phyloP scores from a whole-genome alignment of 92 coral and sea anemone genomes.

The Epizoanthus fatuus region DNA sequence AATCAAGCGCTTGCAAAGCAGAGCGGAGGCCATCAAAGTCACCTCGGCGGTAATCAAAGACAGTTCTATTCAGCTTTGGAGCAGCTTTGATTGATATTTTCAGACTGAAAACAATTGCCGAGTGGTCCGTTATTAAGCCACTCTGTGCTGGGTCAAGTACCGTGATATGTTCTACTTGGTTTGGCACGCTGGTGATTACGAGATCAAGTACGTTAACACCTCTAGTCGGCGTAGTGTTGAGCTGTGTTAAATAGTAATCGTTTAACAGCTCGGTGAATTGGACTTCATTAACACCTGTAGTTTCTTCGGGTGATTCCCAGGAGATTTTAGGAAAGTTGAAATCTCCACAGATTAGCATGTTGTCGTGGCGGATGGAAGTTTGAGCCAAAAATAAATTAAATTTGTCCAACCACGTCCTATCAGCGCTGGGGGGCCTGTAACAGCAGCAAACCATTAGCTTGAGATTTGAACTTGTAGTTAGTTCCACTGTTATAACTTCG shows the following conservation, averaged over 20 bases:
- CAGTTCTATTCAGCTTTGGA: slow-evolving; percentile 41
- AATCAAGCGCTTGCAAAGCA: slow-evolving; percentile 31
- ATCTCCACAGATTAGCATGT: slow-evolving; percentile 45
- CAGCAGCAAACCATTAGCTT: slow-evolving; percentile 46
- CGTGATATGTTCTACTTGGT: slow-evolving; percentile 31
- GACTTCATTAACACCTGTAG: slow-evolving; percentile 49
- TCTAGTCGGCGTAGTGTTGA: slow-evolving; percentile 44
- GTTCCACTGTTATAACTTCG: too few species aligned
- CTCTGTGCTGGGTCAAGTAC: slow-evolving; percentile 33
- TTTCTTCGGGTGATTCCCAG: slow-evolving; percentile 47
- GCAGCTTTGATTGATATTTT: slow-evolving; percentile 51
- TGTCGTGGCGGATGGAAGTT: slow-evolving; percentile 27
- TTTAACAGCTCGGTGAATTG: slow-evolving; percentile 43
- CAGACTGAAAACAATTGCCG: slow-evolving; percentile 25
- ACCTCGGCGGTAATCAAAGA: slow-evolving; percentile 50
- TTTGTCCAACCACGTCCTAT: slow-evolving; percentile 38
- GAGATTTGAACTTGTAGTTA: too few species aligned
- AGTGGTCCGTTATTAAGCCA: slow-evolving; percentile 54
- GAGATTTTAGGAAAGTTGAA: slow-evolving; percentile 47
- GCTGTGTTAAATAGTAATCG: slow-evolving; percentile 30
- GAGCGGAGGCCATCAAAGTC: slow-evolving; percentile 50
- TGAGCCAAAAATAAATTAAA: slow-evolving; percentile 49
- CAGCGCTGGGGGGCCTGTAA: slow-evolving; percentile 40
- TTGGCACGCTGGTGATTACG: slow-evolving; percentile 37
- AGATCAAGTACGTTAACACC: slow-evolving; percentile 32